phyloP scores from a whole-genome alignment of 1,140 invertebrate species.

The Drosophila bocki region DNA sequence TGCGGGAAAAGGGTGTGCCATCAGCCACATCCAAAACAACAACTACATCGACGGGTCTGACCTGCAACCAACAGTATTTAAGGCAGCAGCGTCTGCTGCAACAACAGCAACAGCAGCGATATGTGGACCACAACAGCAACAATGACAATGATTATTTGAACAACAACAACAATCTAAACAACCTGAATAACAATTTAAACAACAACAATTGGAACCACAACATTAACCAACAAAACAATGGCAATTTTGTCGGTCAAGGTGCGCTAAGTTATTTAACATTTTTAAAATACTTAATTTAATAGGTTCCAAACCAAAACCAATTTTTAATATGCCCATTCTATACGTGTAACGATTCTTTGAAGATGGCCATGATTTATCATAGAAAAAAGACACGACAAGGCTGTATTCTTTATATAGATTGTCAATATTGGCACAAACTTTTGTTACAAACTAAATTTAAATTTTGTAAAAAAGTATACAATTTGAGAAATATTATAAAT shows the following conservation, averaged over 20 bases:
- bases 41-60: slow-evolving; percentile 58
- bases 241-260: slow-evolving; percentile 66
- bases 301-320: not conserved
- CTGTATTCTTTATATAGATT: not conserved
- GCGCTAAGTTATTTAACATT: slow-evolving; percentile 34
- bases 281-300: slow-evolving; percentile 14
- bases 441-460: not conserved
- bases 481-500: not conserved
- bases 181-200: slow-evolving; percentile 53
- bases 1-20: slow-evolving; percentile 69
- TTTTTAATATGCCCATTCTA: not conserved
- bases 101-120: slow-evolving; percentile 34
- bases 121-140: slow-evolving; percentile 55
- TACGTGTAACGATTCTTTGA: not conserved
- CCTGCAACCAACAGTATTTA: slow-evolving; percentile 82
- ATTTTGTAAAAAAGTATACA: no score
- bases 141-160: slow-evolving; percentile 68
- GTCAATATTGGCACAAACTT: not conserved
- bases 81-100: slow-evolving; percentile 65
- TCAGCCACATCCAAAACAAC: slow-evolving; percentile 15
- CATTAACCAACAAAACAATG: slow-evolving; percentile 50
- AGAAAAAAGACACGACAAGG: not conserved
- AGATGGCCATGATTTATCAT: slow-evolving; percentile 2
- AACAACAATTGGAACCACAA: slow-evolving; percentile 64
- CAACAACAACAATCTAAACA: slow-evolving; percentile 61